Base-by-base conservation (phyloP, 2,113 vertebrate species). In the Chionodraco myersi region DNA sequence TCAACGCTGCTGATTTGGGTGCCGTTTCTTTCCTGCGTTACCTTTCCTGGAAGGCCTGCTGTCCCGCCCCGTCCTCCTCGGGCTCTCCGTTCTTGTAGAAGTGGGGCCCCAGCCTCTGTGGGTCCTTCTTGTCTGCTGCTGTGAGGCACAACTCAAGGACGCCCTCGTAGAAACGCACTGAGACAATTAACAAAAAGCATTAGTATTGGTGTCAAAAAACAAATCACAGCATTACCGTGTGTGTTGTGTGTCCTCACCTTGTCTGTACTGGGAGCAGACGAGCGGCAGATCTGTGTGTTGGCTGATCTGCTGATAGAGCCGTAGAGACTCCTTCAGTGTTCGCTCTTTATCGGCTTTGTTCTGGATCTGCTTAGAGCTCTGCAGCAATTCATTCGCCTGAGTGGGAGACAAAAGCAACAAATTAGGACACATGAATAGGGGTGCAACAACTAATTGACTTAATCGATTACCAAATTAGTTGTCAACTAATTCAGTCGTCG, bases 31-130 rank as follows among this genome's bases (percentile, higher is more conserved):
- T 52, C 2, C 10, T 1, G 2, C 0, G 3, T 86, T 81, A 94
- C 98, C 98, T 96, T 73, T 98, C 97, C 87, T 98, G 97, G 91
- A 98, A 99, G 85, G 98, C 97, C 78, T 97, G 97, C 65, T 97
- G 94, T 30, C 98, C 98, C 16, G 91, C 93, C 23, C 94, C 77
- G 85, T 99, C 98, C 51, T 98, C 97, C 88, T 99, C 97, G n/a
- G 98, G 97, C 88, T 99, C 97, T 78, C 97, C 97, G 34, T 99
- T 98, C 91, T 97, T 99, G 92, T 99, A 98, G 88, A 98, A 99
- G 91, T 99, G 98, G 56, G 97, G 97, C 2, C 97, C 98, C 60
- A 99, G 95, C 30, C 96, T 96, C 88, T 99, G 98, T 5, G 96
- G 98, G 87, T 99, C 98, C 86, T 98, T 99, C 68, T 98, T 98